Evolutionary conservation across 1,140 invertebrate species (phyloP), one percentile per base, ranked within the genome.

Genomic region (Bradysia coprophila): DNA sequence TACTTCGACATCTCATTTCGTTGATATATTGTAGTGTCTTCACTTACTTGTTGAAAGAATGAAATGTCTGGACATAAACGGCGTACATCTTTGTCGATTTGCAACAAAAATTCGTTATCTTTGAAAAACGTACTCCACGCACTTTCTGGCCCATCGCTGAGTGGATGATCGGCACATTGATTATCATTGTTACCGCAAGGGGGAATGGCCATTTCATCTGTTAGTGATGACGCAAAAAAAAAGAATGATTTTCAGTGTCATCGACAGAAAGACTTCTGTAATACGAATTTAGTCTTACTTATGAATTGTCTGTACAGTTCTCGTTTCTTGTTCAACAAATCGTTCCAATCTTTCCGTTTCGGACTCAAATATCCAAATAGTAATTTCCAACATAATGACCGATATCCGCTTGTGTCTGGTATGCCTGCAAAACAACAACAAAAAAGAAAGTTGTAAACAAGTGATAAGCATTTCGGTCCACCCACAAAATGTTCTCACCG

Each of bases 1-100:
- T n/a, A n/a, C n/a, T n/a, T n/a, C n/a, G n/a, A n/a, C n/a, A n/a
- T n/a, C n/a, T n/a, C n/a, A n/a, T n/a, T n/a, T n/a, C n/a, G n/a
- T n/a, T n/a, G n/a, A n/a, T n/a, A n/a, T n/a, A n/a, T n/a, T n/a
- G n/a, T n/a, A n/a, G n/a, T n/a, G n/a, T n/a, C n/a, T 36, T 36
- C 5, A 11, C 15, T 18, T 39, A 39, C 75, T 61, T 81, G 84
- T 69, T 95, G 91, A 62, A 96, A 97, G 62, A 97, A 97, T 43
- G 86, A 91, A 57, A 98, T 90, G 58, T 96, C 92, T 38, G 93
- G 92, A 66, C 88, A 96, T 1, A 98, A 56, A 18, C 93, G 73
- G 47, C 89, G 73, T 16, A 95, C 92, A 67, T 98, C 93, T 63
- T 95, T 97, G 60, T 96, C 91, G 52, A 98, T 96, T 71, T 98